These are phyloP conservation scores for Premnoplex brunnescens DNA, from an alignment of 2,797 vertebrate species.

Conservation along the genomic window DNA sequence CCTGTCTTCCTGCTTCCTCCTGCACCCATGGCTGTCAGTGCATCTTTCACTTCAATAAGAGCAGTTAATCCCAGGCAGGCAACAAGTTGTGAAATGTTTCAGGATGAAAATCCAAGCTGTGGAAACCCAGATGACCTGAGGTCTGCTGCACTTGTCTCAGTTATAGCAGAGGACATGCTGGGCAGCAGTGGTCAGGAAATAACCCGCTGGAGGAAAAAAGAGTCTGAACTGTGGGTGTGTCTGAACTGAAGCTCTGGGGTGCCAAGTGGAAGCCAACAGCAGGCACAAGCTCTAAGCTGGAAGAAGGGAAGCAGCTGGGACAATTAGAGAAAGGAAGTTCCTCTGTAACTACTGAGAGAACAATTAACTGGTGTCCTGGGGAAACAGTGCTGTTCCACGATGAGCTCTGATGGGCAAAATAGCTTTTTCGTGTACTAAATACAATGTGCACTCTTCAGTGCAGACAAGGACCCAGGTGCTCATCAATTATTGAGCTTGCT, in stretches of 20 bases:
- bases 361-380: conserved; percentile 38
- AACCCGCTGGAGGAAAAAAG: neutral
- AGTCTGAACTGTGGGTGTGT: neutral
- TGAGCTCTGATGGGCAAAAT: conserved; percentile 44
- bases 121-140: neutral
- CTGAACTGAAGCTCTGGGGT: neutral
- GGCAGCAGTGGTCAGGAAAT: neutral
- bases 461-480: conserved; percentile 57
- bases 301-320: conserved; percentile 41
- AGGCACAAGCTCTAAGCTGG: neutral
- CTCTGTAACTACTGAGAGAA: neutral
- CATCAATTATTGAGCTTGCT: conserved; percentile 76
- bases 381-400: conserved; percentile 25
- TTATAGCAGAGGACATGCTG: neutral
- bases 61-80: neutral
- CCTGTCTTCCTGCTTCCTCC: neutral
- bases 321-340: neutral
- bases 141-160: neutral
- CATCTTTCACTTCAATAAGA: neutral
- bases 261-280: neutral
- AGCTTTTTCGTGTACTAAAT: conserved; percentile 65
- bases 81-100: neutral
- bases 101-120: neutral
- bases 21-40: neutral
- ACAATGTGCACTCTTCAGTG: neutral